A percentile compares a stretch with the other conserved stretches of the same genome.
These are phyloP conservation scores for Elaeidobius kamerunicus DNA, from an alignment of 2,888 invertebrate species.

Conservation along the genomic window DNA sequence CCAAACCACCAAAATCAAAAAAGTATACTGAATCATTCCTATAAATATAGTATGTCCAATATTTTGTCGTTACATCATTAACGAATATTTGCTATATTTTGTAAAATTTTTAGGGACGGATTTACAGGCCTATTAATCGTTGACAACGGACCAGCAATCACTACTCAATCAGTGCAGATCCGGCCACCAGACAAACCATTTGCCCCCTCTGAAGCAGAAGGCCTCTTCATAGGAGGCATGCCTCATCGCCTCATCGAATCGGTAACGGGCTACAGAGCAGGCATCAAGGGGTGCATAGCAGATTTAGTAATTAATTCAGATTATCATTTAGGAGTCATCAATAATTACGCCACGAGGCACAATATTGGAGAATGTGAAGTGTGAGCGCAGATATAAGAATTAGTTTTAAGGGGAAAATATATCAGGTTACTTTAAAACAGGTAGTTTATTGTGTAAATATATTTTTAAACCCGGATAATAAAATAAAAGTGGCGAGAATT, in stretches of 20 bases:
- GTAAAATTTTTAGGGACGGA: slow-evolving; percentile 62
- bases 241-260: slow-evolving; percentile 45
- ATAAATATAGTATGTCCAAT: background rate
- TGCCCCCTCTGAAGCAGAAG: slow-evolving; percentile 73
- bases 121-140: slow-evolving; percentile 84
- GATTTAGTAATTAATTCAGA: slow-evolving; percentile 61
- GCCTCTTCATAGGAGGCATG: slow-evolving; percentile 76
- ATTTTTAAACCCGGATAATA: too few species aligned
- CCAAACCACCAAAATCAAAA: too few species aligned
- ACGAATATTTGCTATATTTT: background rate
- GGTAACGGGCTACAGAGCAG: slow-evolving; percentile 44
- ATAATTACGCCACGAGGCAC: slow-evolving; percentile 53
- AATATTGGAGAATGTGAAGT: slow-evolving; percentile 49
- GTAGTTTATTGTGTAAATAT: too few species aligned
- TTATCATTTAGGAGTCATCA: slow-evolving; percentile 53
- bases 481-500: too few species aligned
- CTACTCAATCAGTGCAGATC: slow-evolving; percentile 80
- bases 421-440: slow-evolving; percentile 2
- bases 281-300: slow-evolving; percentile 57
- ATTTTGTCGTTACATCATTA: background rate
- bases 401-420: slow-evolving; percentile 5
- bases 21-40: background rate
- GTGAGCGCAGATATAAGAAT: slow-evolving; percentile 30
- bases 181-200: slow-evolving; percentile 27
- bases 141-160: slow-evolving; percentile 80